These are phyloP conservation scores for Reinhardtius hippoglossoides DNA, from an alignment of 2,113 vertebrate species.

Conservation along the genomic window DNA sequence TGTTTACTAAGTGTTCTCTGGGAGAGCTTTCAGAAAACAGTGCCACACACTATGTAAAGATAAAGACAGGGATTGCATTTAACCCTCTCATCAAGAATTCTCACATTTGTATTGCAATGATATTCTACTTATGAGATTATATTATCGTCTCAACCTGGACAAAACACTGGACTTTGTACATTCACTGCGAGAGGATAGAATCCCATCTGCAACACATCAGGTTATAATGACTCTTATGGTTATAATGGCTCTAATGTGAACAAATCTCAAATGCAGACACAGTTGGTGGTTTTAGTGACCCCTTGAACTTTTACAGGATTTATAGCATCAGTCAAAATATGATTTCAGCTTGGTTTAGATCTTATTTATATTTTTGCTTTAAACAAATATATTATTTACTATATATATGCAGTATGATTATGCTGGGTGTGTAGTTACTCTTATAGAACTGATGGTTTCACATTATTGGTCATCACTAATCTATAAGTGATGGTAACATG, in stretches of 20 bases:
- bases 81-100: constrained; percentile 7
- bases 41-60: constrained; percentile 37
- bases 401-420: too few species aligned
- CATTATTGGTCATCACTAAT: too few species aligned
- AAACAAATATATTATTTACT: too few species aligned
- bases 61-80: constrained; percentile 12
- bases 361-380: too few species aligned
- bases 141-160: background rate
- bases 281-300: constrained; percentile 31
- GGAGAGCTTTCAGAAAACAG: constrained; percentile 19
- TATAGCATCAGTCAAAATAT: background rate
- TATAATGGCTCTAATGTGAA: constrained; percentile 36
- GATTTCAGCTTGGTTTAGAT: background rate
- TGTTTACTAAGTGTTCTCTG: constrained; percentile 14
- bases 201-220: constrained; percentile 65
- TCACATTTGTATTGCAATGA: constrained; percentile 11
- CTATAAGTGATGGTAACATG: too few species aligned
- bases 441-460: too few species aligned
- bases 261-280: constrained; percentile 29
- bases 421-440: too few species aligned
- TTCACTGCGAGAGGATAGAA: constrained; percentile 26
- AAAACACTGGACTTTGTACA: constrained; percentile 14
- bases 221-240: constrained; percentile 14
- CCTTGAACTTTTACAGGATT: constrained; percentile 25
- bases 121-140: background rate